Evolutionary conservation across 2,888 invertebrate genomes (phyloP).

Genomic region (Hydriomena furcata): DNA sequence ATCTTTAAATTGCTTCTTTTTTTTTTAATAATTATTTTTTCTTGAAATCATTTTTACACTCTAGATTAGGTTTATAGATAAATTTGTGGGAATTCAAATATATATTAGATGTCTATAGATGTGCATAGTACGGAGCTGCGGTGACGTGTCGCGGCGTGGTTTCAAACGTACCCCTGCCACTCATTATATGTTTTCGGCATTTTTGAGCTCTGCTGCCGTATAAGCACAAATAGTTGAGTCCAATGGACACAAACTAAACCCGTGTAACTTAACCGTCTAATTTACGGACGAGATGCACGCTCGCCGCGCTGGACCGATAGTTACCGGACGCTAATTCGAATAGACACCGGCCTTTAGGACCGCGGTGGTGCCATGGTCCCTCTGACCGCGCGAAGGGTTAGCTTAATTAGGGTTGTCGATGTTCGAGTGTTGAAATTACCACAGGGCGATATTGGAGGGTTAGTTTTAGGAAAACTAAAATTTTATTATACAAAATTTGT

Average conservation of each 20-base stretch:
- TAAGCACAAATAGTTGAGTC: no score
- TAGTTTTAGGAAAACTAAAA: not conserved
- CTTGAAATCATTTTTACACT: no score
- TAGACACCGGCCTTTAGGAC: constrained; percentile 46
- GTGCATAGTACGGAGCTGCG: no score
- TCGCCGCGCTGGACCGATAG: constrained; percentile 68
- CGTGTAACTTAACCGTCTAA: constrained; percentile 73
- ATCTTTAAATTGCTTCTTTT: no score
- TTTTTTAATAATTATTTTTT: no score
- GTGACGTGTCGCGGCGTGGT: no score
- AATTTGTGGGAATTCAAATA: no score
- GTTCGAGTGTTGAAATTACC: constrained; percentile 18
- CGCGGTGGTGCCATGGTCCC: not conserved
- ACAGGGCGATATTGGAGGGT: constrained; percentile 7
- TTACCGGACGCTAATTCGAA: constrained; percentile 74
- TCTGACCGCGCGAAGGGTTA: constrained; percentile 28
- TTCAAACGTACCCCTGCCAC: no score
- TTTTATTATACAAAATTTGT: not conserved
- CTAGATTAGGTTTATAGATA: no score
- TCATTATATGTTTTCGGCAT: no score
- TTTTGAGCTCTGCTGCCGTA: no score
- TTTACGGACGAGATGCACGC: constrained; percentile 78
- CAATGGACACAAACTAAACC: constrained; percentile 58
- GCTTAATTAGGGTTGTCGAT: constrained; percentile 23
- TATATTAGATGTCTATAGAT: no score